Base-by-base conservation (phyloP, 2,113 vertebrate genomes). In the Mola mola region DNA sequence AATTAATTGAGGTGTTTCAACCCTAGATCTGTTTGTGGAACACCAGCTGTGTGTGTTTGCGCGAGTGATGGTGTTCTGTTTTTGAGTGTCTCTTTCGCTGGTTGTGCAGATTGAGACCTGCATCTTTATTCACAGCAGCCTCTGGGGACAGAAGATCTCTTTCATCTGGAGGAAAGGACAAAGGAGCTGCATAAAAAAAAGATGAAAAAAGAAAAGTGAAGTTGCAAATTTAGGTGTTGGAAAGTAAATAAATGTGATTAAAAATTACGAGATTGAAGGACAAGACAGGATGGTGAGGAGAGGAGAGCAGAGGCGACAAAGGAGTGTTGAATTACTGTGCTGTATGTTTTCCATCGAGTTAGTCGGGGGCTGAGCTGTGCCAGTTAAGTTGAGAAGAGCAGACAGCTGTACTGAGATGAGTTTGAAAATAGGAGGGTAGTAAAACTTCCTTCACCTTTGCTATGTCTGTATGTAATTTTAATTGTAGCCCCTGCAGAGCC, bases 281-380 rank as follows among this genome's bases (percentile, higher is more conserved):
- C 28, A 44, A 33, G 46, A 48, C 34, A 53, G 43, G 28, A 10
- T 6, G 9, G 20, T 21, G 19, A 50, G 31, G 11, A 49, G 38
- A 29, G 20, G 21, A 61, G 36, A 29, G n/a, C 49, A 47, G 56
- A 60, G 43, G 66, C 60, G 75, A 78, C 59, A 53, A 63, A 36
- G 24, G 26, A 40, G 59, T 68, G 65, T 71, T 57, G 42, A 44
- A 47, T 50, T 43, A 34, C 34, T 12, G 21, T 49, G 49, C 50
- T 48, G 50, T 40, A 51, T 56, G 47, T 58, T 77, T 55, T 55
- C 13, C 61, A 36, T 36, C n/a, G n/a, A n/a, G 52, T 72, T 55
- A 38, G 73, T 63, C 49, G 8, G 60, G 40, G 17, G 19, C 43
- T 50, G 36, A 62, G 38, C 20, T 51, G 28, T 62, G 48, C 46